phyloP scores from a whole-genome alignment of 1,140 invertebrate species.

The Drosophila rhopaloa region DNA sequence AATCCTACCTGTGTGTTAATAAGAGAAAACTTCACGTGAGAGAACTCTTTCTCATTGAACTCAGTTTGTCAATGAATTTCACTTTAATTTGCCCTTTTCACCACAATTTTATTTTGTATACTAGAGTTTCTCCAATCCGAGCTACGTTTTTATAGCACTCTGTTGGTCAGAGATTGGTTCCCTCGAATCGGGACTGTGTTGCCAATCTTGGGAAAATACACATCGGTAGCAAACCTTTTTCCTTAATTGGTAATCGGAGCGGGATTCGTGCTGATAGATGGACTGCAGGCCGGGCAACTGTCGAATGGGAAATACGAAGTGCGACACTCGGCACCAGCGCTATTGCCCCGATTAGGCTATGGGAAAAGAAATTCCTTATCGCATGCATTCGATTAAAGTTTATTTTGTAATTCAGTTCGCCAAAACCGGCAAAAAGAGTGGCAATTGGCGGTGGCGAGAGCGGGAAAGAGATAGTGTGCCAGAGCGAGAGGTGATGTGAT shows the following conservation, averaged over 20 bases:
- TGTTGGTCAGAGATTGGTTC: conserved; percentile 3
- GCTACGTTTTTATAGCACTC: conserved; percentile 1
- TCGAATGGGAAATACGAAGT: conserved; percentile 53
- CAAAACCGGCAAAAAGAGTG: conserved; percentile 64
- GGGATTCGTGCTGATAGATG: conserved; percentile 17
- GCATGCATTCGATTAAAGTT: conserved; percentile 70
- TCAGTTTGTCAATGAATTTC: not conserved
- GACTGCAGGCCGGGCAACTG: conserved; percentile 53
- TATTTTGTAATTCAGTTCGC: conserved; percentile 73
- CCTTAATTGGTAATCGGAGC: conserved; percentile 63
- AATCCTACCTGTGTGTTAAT: not conserved
- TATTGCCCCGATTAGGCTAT: conserved; percentile 61
- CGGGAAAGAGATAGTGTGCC: conserved; percentile 25
- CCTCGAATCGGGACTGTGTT: not conserved
- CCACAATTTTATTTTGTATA: not conserved
- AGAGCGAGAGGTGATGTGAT: conserved; percentile 25
- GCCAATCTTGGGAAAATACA: conserved; percentile 3
- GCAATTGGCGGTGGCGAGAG: conserved; percentile 8
- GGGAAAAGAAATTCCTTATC: conserved; percentile 65
- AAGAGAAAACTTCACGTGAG: not conserved
- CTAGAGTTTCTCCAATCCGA: not conserved
- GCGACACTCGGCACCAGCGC: conserved; percentile 20
- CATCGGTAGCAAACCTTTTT: conserved; percentile 60
- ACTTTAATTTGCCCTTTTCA: not conserved
- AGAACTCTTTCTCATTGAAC: not conserved